These are phyloP conservation scores for Megaceryle maxima DNA, from an alignment of 2,113 vertebrate species.

Conservation along the genomic window DNA sequence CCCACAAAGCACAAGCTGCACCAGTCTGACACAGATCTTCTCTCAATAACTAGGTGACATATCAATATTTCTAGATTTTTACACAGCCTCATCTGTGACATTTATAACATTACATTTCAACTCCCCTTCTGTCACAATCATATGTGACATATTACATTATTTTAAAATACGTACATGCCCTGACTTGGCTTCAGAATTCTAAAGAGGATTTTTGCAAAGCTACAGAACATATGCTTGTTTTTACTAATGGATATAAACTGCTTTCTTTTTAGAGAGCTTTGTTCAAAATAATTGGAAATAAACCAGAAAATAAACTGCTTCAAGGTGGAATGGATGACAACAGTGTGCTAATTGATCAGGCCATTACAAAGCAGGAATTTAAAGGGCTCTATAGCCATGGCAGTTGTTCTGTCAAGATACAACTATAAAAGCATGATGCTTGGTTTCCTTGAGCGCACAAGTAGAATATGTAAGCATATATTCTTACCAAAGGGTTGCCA, in stretches of 20 bases:
- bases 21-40: neutral
- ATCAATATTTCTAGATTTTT: neutral
- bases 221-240: conserved; percentile 19
- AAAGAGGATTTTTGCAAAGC: neutral
- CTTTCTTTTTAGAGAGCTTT: neutral
- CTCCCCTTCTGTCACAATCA: neutral
- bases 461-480: neutral
- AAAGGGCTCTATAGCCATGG: neutral
- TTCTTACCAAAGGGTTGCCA: neutral
- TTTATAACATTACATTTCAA: neutral
- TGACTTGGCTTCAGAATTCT: conserved; percentile 6
- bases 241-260: neutral
- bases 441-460: neutral
- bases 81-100: neutral
- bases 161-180: neutral
- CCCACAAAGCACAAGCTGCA: neutral
- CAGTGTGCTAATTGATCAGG: accelerated
- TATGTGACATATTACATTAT: neutral
- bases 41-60: neutral
- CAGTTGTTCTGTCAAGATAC: neutral
- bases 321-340: neutral
- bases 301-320: neutral
- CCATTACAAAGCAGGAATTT: neutral
- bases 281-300: neutral
- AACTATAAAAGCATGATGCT: neutral